These are phyloP conservation scores for Andrena praecox DNA, from an alignment of 2,888 invertebrate genomes.

Conservation along the genomic window DNA sequence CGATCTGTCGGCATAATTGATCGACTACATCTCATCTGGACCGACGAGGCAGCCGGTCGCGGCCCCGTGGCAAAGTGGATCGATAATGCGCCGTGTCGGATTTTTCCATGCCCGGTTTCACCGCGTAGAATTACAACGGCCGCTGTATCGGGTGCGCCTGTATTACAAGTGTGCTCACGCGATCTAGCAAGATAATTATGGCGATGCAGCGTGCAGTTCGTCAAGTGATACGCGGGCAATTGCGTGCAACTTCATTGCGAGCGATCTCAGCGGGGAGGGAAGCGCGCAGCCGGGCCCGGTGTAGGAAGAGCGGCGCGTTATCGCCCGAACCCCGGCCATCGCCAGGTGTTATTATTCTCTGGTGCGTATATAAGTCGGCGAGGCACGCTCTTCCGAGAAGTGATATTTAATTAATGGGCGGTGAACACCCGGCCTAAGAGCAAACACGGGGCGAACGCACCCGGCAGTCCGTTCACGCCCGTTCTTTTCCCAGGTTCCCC, in stretches of 20 bases:
- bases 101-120: not conserved
- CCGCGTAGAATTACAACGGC: conserved; percentile 11
- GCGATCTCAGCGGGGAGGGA: conserved; percentile 38
- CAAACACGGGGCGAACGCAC: conserved; percentile 47
- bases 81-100: conserved; percentile 11
- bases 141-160: conserved; percentile 22
- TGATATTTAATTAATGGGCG: conserved; percentile 71
- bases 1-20: conserved; percentile 22
- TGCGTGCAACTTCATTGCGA: conserved; percentile 49
- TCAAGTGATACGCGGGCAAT: conserved; percentile 63
- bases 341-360: conserved; percentile 65
- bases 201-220: conserved; percentile 54
- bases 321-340: conserved; percentile 22
- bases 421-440: conserved; percentile 29
- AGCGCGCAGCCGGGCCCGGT: not conserved
- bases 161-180: conserved; percentile 58
- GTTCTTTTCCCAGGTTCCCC: too few relatives aligned
- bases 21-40: too few relatives aligned
- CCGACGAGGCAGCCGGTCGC: too few relatives aligned
- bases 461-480: conserved; percentile 36
- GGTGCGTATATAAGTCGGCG: conserved; percentile 35
- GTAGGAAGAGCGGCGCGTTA: conserved; percentile 32
- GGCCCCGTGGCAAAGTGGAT: too few relatives aligned
- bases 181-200: conserved; percentile 67
- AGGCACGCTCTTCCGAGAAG: conserved; percentile 58